Base-by-base conservation (phyloP, 1,140 invertebrate species). In the Neuroterus valhalla region DNA sequence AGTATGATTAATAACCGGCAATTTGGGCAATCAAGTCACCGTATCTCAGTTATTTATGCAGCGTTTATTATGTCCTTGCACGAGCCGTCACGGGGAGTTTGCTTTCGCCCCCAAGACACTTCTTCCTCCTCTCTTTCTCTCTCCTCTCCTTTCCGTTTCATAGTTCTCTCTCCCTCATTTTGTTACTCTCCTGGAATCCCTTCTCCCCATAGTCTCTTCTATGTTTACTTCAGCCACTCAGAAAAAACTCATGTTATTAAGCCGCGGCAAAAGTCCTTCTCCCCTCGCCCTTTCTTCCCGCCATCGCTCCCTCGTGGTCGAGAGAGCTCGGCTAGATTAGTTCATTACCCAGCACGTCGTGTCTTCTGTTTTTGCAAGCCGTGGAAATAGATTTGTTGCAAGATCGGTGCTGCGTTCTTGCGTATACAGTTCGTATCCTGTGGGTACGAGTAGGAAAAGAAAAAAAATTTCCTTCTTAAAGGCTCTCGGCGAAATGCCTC, bases 351-450 rank as follows among this genome's bases (percentile, higher is more conserved):
- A 73, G 77, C 79, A 71, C 73, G 62, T 75, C 78, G 81, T 80
- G 77, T 82, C 78, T 82, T 82, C 70, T 55, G 81, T 86, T 86
- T 86, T 82, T 85, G 81, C 78, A 26, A 17, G 45, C 67, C 79
- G 74, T 81, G 78, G 72, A 86, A 83, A 85, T 85, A 85, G 82
- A 85, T 86, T 86, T 81, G 82, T 84, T 77, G 78, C 70, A 70
- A 52, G 74, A 71, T 78, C 75, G 75, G 55, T 44, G 19, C 45
- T 68, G 46, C 70, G 72, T 71, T 75, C 74, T 80, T 75, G 52
- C 73, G 71, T 74, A 52, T 26, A 75, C 71, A 67, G 68, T 72
- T 71, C n/a, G 77, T 50, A 43, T 31, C 67, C 38, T 74, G 67
- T 74, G 45, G 48, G 67, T 55, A 66, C 81, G 31, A 52, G 46